Evolutionary conservation across 2,888 invertebrate genomes (phyloP).

Genomic region (Ametastegia equiseti): DNA sequence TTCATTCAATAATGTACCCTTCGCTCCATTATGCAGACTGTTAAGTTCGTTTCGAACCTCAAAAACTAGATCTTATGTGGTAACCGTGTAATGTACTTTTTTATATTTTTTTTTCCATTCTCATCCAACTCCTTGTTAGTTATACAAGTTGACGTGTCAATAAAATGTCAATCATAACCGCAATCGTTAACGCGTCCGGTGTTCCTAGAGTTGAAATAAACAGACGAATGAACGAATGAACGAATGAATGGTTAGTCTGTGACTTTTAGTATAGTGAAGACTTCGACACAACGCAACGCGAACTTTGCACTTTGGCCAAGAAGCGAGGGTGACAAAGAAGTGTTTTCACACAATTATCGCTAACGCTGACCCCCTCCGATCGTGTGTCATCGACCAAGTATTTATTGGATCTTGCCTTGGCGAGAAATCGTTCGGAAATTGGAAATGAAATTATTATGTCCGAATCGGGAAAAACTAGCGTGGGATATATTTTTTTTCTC

Average conservation of each 20-base stretch:
- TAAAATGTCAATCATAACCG: background rate
- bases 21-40: too few species aligned
- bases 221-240: background rate
- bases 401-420: background rate
- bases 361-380: background rate
- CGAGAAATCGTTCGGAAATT: background rate
- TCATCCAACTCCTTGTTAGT: background rate
- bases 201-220: background rate
- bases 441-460: background rate
- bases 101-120: too few species aligned
- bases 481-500: too few species aligned
- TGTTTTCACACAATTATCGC: background rate
- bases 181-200: background rate
- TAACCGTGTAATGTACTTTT: too few species aligned
- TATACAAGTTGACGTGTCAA: background rate
- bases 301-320: slow-evolving; percentile 21
- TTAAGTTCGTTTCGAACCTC: too few species aligned
- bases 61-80: too few species aligned
- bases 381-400: background rate
- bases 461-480: too few species aligned
- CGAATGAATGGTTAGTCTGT: background rate
- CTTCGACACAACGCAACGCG: background rate
- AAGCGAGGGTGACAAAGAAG: slow-evolving; percentile 12
- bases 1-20: too few species aligned
- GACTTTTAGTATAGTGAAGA: too few species aligned